Conservation (phyloP, 2,797 vertebrate species). For the Anguilla obscura region DNA sequence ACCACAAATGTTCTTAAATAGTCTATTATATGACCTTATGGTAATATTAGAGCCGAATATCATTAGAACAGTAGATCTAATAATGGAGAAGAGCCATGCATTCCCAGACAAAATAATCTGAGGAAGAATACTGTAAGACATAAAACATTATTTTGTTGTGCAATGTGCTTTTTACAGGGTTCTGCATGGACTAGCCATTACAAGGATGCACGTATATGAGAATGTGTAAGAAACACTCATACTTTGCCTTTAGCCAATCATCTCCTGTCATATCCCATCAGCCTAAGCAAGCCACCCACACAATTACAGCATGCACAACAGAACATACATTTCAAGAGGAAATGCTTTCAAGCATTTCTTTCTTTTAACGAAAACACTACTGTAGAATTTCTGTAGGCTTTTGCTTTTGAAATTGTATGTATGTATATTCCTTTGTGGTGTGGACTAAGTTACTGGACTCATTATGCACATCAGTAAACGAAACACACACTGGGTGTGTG, state of each 20-base stretch:
- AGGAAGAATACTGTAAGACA: background rate
- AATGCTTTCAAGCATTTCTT: background rate
- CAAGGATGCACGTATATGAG: background rate
- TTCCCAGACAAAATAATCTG: background rate
- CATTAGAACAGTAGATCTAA: background rate
- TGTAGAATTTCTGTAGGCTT: background rate
- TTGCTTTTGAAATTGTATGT: background rate
- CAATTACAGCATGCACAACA: background rate
- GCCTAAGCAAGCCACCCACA: background rate
- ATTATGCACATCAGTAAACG: constrained; percentile 23
- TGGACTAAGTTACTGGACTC: background rate
- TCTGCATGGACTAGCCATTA: background rate
- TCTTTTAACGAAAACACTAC: background rate
- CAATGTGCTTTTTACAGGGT: background rate
- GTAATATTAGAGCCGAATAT: background rate
- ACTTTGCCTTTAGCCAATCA: background rate
- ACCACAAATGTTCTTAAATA: background rate
- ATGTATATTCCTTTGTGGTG: background rate
- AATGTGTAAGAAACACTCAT: background rate
- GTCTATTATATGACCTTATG: background rate
- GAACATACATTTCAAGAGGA: background rate
- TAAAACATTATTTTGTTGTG: background rate
- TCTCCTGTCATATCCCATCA: background rate
- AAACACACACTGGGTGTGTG: constrained; percentile 42
- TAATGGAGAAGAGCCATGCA: background rate